These are phyloP conservation scores for Cryptotermes secundus DNA, from an alignment of 1,140 invertebrate species.

Conservation along the genomic window DNA sequence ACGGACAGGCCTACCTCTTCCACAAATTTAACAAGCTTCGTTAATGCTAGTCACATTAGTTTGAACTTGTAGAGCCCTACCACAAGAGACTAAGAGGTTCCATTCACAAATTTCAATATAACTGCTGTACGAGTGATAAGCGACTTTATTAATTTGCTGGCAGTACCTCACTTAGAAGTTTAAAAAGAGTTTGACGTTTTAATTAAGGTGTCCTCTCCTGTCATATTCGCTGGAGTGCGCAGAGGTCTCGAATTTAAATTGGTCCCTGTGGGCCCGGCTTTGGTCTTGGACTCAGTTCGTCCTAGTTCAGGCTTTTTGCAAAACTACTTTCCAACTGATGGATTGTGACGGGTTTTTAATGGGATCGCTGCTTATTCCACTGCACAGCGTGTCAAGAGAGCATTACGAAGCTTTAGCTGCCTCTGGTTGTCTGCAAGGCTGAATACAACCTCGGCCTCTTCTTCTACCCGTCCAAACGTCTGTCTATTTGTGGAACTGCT, in stretches of 20 bases:
- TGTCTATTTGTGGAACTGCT: not conserved
- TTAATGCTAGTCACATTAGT: too few species aligned
- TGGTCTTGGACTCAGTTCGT: not conserved
- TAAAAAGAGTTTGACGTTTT: conserved; percentile 15
- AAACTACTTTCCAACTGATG: not conserved
- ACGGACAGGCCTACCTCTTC: too few species aligned
- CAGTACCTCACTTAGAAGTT: not conserved
- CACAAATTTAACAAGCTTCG: too few species aligned
- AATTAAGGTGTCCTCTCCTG: not conserved
- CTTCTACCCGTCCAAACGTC: not conserved
- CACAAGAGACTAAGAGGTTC: too few species aligned
- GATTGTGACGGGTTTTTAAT: conserved; percentile 7
- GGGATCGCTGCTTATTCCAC: not conserved
- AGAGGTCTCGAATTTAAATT: not conserved
- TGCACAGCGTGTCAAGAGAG: not conserved
- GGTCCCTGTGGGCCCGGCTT: not conserved
- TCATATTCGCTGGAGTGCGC: not conserved
- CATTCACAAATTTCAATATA: not conserved
- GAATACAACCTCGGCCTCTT: not conserved
- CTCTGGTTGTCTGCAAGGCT: not conserved
- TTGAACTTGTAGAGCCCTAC: too few species aligned
- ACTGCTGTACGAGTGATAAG: not conserved
- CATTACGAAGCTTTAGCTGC: not conserved
- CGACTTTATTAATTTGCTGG: not conserved
- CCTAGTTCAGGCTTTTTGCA: not conserved